Conservation (phyloP, 2,113 vertebrate species). For the Sclerurus mexicanus region DNA sequence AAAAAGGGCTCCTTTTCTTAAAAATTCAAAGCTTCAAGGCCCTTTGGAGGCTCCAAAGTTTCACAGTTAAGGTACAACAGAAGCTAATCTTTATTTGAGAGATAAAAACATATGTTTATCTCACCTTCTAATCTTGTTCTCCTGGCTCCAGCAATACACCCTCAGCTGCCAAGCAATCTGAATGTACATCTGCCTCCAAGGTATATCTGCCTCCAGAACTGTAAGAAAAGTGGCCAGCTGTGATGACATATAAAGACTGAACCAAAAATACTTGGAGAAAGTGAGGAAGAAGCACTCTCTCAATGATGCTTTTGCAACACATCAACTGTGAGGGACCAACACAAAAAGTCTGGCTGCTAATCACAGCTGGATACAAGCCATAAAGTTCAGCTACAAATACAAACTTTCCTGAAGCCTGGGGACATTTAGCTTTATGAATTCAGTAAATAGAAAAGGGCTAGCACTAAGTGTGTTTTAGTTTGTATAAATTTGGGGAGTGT, state of each 20-base stretch:
- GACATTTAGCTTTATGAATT: not conserved
- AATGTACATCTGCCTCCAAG: constrained; percentile 47
- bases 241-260: constrained; percentile 19
- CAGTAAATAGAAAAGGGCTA: not conserved
- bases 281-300: not conserved
- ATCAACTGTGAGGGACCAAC: constrained; percentile 31
- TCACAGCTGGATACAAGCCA: constrained; percentile 30
- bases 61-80: not conserved
- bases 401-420: constrained; percentile 24
- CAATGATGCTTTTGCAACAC: not conserved
- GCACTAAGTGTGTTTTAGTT: not conserved
- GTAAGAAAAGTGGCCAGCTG: constrained; percentile 24
- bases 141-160: constrained; percentile 9
- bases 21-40: not conserved
- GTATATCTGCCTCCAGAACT: constrained; percentile 22
- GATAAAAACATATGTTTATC: constrained; percentile 48
- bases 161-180: constrained; percentile 50
- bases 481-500: not conserved
- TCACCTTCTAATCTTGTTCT: constrained; percentile 53
- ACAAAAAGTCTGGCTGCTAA: constrained; percentile 11
- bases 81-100: constrained; percentile 23
- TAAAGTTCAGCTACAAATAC: constrained; percentile 24
- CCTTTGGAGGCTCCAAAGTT: not conserved
- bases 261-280: constrained; percentile 43
- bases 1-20: not conserved